These are phyloP conservation scores for Girardinus metallicus DNA, from an alignment of 2,797 vertebrate species.

Conservation along the genomic window DNA sequence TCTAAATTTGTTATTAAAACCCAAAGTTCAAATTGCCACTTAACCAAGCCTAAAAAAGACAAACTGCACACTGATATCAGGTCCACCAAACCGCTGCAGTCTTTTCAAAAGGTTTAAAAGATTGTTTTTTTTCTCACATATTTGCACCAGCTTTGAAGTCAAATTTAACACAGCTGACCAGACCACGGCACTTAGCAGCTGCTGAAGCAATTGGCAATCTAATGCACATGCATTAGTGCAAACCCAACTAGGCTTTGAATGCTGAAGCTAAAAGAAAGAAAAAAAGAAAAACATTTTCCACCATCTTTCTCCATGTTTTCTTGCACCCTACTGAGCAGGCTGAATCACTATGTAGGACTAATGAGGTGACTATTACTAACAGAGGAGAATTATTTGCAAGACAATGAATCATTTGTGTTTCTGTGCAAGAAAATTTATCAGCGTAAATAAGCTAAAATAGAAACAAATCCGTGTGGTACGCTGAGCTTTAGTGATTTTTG, in stretches of 20 bases:
- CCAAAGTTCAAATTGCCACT: constrained; percentile 21
- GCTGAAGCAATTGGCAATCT: constrained; percentile 51
- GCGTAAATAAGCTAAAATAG: constrained; percentile 33
- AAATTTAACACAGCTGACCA: constrained; percentile 34
- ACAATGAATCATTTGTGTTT: constrained; percentile 41
- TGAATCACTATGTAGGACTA: constrained; percentile 47
- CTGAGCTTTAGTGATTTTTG: constrained; percentile 9
- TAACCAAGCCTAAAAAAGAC: constrained; percentile 42
- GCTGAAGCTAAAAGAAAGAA: constrained; percentile 44
- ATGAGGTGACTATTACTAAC: constrained; percentile 54
- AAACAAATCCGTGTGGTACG: constrained; percentile 40
- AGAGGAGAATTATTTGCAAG: constrained; percentile 55
- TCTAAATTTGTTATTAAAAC: constrained; percentile 28
- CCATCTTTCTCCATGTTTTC: constrained; percentile 42
- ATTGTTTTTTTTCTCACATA: not conserved
- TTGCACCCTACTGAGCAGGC: constrained; percentile 41
- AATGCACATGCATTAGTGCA: constrained; percentile 8
- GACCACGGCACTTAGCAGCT: constrained; percentile 42
- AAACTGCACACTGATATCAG: constrained; percentile 12
- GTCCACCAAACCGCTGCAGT: not conserved
- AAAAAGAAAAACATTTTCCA: constrained; percentile 45
- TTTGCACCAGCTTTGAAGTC: constrained; percentile 30
- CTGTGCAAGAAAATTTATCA: constrained; percentile 34
- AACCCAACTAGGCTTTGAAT: constrained; percentile 45
- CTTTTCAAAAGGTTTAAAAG: not conserved